phyloP scores from a whole-genome alignment of 2,113 vertebrate genomes.

The Indicator maculatus region DNA sequence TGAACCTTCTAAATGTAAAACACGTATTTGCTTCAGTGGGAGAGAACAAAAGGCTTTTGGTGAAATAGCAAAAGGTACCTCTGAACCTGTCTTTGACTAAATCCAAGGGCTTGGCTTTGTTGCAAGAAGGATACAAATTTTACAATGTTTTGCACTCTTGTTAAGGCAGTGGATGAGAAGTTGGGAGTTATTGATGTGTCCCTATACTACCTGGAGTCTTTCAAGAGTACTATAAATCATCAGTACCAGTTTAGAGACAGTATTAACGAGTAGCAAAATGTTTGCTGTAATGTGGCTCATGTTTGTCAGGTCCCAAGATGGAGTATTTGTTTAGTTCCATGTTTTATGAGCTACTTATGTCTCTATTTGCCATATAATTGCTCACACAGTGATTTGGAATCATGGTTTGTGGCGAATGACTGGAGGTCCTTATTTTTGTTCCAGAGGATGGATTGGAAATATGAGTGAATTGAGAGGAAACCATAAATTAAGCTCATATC shows the following conservation, averaged over 20 bases:
- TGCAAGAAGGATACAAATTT: not conserved
- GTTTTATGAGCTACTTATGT: not conserved
- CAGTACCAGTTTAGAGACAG: not conserved
- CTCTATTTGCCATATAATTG: not conserved
- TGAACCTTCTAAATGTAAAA: not conserved
- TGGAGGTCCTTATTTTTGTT: not conserved
- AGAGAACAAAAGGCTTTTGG: not conserved
- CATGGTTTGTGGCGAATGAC: not conserved
- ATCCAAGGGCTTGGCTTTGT: not conserved
- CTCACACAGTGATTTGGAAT: not conserved
- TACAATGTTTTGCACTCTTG: accelerated
- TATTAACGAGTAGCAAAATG: not conserved
- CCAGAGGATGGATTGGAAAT: not conserved
- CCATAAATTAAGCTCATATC: conserved; percentile 18
- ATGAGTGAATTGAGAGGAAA: not conserved
- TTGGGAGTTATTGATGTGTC: not conserved
- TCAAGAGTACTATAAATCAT: not conserved
- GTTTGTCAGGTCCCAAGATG: not conserved
- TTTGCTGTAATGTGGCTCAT: not conserved
- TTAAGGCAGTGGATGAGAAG: not conserved
- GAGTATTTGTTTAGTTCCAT: not conserved
- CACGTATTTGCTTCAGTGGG: not conserved
- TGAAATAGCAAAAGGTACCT: not conserved
- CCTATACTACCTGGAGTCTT: not conserved
- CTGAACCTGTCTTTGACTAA: not conserved